Conservation (phyloP, 2,113 vertebrate species). For the Talpa occidentalis region DNA sequence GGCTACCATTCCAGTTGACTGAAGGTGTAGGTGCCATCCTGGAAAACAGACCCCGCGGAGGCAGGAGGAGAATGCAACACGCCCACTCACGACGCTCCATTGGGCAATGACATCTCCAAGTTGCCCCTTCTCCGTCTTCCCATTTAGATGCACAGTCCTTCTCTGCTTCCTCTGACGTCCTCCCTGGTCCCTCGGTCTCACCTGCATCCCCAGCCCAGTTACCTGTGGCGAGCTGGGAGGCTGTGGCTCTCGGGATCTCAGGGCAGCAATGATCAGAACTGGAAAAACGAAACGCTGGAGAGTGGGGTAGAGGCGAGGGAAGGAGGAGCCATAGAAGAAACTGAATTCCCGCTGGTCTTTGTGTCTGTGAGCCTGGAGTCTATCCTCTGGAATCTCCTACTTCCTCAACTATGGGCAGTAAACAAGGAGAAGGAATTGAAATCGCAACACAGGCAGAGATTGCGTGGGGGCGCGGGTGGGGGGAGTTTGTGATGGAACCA, state of each 20-base stretch:
- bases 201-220: neutral
- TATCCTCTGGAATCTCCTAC: neutral
- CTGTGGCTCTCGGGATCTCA: neutral
- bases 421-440: neutral
- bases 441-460: neutral
- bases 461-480: rapidly evolving
- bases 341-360: neutral
- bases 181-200: neutral
- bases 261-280: neutral
- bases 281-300: neutral
- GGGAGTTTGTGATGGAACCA: neutral
- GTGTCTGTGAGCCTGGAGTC: neutral
- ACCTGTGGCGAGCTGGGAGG: conserved; percentile 41
- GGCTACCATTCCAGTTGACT: neutral
- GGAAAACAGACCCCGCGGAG: neutral
- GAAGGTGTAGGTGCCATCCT: neutral
- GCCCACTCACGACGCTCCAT: too few species aligned
- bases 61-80: neutral
- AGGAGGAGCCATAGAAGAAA: neutral
- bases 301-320: neutral
- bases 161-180: neutral
- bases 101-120: neutral
- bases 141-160: neutral
- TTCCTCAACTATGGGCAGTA: neutral
- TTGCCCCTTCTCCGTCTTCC: neutral